These are phyloP conservation scores for Lophius americanus DNA, from an alignment of 2,797 vertebrate species.

Conservation along the genomic window DNA sequence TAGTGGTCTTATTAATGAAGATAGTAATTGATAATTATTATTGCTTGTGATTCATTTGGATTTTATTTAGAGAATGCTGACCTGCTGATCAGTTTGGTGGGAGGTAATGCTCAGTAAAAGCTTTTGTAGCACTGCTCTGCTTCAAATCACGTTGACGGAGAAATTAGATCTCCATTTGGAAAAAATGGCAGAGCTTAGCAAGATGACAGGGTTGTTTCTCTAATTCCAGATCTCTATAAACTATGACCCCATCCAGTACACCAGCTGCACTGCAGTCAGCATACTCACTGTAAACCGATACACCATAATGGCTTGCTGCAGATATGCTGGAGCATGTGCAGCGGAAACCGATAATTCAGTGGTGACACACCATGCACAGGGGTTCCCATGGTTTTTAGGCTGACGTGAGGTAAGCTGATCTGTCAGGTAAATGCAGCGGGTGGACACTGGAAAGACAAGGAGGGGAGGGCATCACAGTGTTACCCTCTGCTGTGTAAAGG, in stretches of 20 bases:
- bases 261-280: slow-evolving; percentile 74
- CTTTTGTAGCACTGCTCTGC: slow-evolving; percentile 19
- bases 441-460: slow-evolving; percentile 18
- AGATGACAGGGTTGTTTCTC: slow-evolving; percentile 68
- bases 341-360: slow-evolving; percentile 78
- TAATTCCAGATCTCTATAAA: slow-evolving; percentile 68
- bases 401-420: slow-evolving; percentile 74
- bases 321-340: slow-evolving; percentile 73
- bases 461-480: slow-evolving; percentile 21
- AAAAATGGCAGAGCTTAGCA: slow-evolving; percentile 53
- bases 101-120: slow-evolving; percentile 15
- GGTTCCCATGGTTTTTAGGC: slow-evolving; percentile 74
- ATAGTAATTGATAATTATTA: not conserved
- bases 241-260: slow-evolving; percentile 62
- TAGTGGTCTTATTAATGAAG: not conserved
- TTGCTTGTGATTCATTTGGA: not conserved
- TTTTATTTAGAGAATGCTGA: slow-evolving; percentile 11
- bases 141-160: slow-evolving; percentile 37
- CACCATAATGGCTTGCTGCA: slow-evolving; percentile 74
- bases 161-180: slow-evolving; percentile 44
- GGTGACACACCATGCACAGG: slow-evolving; percentile 69
- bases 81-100: slow-evolving; percentile 12
- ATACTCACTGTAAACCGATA: slow-evolving; percentile 74
- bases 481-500: slow-evolving; percentile 49
- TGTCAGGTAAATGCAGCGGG: slow-evolving; percentile 61